Evolutionary conservation across 2,797 vertebrate genomes (phyloP).

Genomic region (Premnoplex brunnescens): DNA sequence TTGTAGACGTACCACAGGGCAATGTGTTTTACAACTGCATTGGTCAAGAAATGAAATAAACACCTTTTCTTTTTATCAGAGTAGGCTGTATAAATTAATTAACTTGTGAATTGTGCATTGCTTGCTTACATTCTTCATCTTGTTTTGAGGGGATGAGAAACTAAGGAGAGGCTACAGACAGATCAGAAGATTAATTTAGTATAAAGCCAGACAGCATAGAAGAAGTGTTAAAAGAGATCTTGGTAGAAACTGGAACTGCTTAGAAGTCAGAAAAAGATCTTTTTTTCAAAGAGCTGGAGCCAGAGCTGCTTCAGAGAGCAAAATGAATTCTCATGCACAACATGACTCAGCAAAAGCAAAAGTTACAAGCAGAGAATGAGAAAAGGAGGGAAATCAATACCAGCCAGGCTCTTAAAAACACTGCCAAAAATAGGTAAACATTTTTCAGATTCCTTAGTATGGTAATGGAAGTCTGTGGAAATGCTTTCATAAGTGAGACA

Average conservation of each 20-base stretch:
- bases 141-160: background rate
- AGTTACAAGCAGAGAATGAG: background rate
- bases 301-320: background rate
- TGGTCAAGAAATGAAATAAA: background rate
- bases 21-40: background rate
- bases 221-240: background rate
- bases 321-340: background rate
- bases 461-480: background rate
- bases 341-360: slow-evolving; percentile 48
- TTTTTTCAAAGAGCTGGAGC: background rate
- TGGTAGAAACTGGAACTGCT: background rate
- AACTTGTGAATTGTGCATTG: background rate
- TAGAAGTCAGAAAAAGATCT: background rate
- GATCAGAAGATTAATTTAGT: background rate
- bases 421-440: background rate
- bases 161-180: background rate
- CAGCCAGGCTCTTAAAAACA: background rate
- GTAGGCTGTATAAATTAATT: background rate
- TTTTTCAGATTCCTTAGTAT: background rate
- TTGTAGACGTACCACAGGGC: background rate
- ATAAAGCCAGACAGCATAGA: background rate
- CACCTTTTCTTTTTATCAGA: background rate
- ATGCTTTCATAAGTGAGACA: background rate
- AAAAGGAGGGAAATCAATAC: background rate
- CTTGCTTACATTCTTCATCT: background rate